Conservation (phyloP, 1,140 invertebrate genomes). For the Coboldia fuscipes region DNA sequence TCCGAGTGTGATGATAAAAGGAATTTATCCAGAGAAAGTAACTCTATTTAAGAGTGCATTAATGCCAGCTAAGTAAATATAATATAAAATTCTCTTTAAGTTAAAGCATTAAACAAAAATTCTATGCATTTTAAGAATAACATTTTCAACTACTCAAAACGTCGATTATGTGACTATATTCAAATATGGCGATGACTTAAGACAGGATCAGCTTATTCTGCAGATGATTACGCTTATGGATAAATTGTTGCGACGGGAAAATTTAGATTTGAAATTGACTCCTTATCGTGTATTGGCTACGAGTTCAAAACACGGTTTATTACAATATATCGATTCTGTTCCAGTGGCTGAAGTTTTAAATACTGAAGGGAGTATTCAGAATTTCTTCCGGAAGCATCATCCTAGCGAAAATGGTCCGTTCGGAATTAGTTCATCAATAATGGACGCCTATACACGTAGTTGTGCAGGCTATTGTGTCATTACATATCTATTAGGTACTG, state of each 20-base stretch:
- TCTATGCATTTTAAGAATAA: conserved; percentile 25
- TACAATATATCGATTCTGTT: conserved; percentile 91
- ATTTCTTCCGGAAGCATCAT: conserved; percentile 77
- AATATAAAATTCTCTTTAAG: background rate
- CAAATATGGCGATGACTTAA: conserved; percentile 95
- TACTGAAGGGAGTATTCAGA: conserved; percentile 70
- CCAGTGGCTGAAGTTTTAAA: conserved; percentile 80
- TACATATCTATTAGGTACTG: conserved; percentile 67
- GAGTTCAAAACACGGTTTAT: conserved; percentile 86
- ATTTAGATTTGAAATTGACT: conserved; percentile 86
- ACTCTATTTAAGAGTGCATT: conserved; percentile 90
- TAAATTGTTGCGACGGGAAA: conserved; percentile 75
- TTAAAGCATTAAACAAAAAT: background rate
- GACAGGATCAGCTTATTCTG: conserved; percentile 94
- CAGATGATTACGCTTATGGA: conserved; percentile 99
- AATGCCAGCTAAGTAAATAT: conserved; percentile 70
- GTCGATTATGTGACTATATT: conserved; percentile 93
- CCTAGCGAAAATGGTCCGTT: conserved; percentile 72
- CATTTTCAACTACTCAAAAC: conserved; percentile 58
- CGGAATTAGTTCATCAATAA: conserved; percentile 79
- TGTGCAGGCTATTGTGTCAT: conserved; percentile 99
- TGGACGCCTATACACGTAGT: conserved; percentile 95
- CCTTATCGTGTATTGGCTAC: conserved; percentile 87
- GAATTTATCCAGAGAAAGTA: conserved; percentile 74
- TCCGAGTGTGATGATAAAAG: conserved; percentile 73